These are phyloP conservation scores for Aleadryas rufinucha DNA, from an alignment of 2,113 vertebrate genomes.

Conservation along the genomic window DNA sequence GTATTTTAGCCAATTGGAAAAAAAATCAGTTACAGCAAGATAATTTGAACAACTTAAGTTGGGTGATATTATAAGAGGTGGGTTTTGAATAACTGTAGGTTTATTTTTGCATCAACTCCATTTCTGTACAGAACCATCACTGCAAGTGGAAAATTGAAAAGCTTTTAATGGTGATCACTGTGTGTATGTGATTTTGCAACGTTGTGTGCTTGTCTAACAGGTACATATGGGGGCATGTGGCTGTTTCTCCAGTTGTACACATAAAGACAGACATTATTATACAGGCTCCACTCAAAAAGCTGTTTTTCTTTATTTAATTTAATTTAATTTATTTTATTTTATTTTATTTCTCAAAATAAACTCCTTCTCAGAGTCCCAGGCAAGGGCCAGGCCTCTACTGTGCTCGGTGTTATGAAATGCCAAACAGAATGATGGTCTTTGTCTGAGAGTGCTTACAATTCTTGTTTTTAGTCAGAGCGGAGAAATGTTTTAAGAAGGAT, in stretches of 20 bases:
- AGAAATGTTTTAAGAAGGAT: conserved; percentile 25
- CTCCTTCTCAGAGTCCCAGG: not conserved
- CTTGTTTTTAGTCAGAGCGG: conserved; percentile 10
- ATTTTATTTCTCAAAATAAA: not conserved
- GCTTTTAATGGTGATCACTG: not conserved
- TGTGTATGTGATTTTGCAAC: not conserved
- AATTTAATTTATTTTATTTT: not conserved
- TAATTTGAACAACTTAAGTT: conserved; percentile 32
- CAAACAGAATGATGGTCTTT: conserved; percentile 43
- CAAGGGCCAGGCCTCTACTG: not conserved
- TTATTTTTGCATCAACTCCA: not conserved
- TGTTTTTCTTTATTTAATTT: not conserved
- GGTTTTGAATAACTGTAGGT: not conserved
- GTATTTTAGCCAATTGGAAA: conserved; percentile 44
- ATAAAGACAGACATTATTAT: not conserved
- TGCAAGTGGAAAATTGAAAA: not conserved
- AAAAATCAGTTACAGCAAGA: not conserved
- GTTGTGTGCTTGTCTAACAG: not conserved
- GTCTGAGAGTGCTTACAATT: conserved; percentile 3
- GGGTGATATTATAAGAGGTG: not conserved
- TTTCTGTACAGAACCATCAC: not conserved
- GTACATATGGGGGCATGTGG: not conserved
- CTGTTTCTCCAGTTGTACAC: not conserved
- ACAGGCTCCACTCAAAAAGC: not conserved
- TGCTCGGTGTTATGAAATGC: conserved; percentile 1